phyloP scores from a whole-genome alignment of 2,888 invertebrate genomes.

The Lepeophtheirus nordmannii region DNA sequence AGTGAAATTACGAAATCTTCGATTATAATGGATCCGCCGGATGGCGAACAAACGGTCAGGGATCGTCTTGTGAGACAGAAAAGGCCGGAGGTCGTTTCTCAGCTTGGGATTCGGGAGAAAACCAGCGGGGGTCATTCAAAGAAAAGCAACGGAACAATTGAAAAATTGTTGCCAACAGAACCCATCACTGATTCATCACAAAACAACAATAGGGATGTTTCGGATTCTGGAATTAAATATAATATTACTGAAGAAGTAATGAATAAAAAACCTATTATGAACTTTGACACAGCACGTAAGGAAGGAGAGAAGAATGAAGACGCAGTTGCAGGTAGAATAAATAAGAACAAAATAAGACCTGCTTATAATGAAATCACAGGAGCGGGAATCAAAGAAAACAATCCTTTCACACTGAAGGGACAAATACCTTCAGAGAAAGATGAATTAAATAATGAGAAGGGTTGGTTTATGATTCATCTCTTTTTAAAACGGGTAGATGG shows the following conservation, averaged over 20 bases:
- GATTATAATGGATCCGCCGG: background rate
- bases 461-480: background rate
- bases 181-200: background rate
- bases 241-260: background rate
- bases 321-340: background rate
- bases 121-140: background rate
- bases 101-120: background rate
- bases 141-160: background rate
- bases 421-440: background rate
- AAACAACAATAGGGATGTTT: background rate
- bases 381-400: background rate
- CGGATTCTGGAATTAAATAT: background rate
- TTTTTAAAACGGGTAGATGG: background rate
- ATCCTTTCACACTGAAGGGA: background rate
- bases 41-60: background rate
- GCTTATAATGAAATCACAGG: background rate
- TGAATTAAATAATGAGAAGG: background rate
- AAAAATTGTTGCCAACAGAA: background rate
- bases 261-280: background rate
- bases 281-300: background rate
- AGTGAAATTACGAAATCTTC: background rate
- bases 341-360: background rate
- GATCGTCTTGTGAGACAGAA: background rate
- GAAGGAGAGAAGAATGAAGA: background rate
- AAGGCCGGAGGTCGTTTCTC: background rate